Conservation (phyloP, 1,140 invertebrate species). For the Philotrypesis tridentata region DNA sequence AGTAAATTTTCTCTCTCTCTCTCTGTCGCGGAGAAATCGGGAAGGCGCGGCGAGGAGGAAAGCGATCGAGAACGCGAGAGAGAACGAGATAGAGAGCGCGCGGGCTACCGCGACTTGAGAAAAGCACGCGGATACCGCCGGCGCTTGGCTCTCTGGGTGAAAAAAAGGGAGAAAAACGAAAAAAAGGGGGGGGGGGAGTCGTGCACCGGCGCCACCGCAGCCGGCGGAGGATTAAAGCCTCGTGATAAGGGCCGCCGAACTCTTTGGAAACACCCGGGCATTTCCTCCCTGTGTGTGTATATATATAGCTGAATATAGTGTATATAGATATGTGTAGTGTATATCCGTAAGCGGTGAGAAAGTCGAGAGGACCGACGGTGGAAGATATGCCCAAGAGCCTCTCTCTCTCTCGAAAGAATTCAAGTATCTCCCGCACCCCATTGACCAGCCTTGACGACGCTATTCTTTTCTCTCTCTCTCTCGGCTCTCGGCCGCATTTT, state of each 20-base stretch:
- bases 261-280: slow-evolving; percentile 3
- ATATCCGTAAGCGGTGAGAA: neutral
- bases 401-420: slow-evolving; percentile 13
- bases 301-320: too few relatives aligned
- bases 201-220: too few relatives aligned
- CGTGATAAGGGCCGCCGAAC: slow-evolving; percentile 27
- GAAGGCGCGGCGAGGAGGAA: neutral
- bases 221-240: slow-evolving; percentile 21
- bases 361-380: neutral
- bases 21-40: too few relatives aligned
- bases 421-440: neutral
- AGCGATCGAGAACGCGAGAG: neutral
- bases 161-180: neutral
- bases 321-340: too few relatives aligned
- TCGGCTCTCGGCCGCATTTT: neutral
- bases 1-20: too few relatives aligned
- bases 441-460: neutral
- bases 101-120: neutral
- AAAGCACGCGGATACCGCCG: too few relatives aligned
- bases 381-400: neutral
- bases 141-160: neutral
- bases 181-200: neutral
- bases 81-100: neutral
- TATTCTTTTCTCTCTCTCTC: neutral
- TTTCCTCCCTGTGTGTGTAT: neutral